These are phyloP conservation scores for Enteromius thamalakanensis DNA, from an alignment of 2,797 vertebrate species.

Conservation along the genomic window DNA sequence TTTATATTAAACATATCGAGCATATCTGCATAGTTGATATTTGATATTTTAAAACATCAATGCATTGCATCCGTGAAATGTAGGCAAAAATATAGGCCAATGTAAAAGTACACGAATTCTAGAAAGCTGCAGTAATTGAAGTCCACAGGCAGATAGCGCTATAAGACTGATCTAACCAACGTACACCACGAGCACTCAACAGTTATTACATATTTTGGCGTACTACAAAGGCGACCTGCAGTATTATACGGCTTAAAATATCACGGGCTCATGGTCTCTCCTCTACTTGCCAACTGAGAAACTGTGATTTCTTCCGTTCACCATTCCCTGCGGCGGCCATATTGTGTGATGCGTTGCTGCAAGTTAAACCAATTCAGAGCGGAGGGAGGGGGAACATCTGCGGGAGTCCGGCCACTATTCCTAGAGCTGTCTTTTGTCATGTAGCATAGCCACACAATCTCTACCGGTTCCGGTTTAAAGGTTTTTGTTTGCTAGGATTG, in stretches of 20 bases:
- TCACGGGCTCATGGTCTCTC: neutral
- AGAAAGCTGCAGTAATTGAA: conserved; percentile 4
- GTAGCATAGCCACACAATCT: conserved; percentile 64
- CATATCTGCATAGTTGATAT: neutral
- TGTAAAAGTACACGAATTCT: neutral
- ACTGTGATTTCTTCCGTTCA: conserved; percentile 1
- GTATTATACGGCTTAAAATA: neutral
- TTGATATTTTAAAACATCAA: neutral
- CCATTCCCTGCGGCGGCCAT: conserved; percentile 57
- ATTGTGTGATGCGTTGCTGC: conserved; percentile 53
- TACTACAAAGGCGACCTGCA: neutral
- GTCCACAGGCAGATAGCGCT: conserved; percentile 38
- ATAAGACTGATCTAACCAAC: conserved; percentile 1
- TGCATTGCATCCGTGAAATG: neutral
- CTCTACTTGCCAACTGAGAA: neutral
- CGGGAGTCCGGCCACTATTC: conserved; percentile 65
- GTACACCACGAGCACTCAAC: neutral
- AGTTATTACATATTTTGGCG: neutral
- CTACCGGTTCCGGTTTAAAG: conserved; percentile 66
- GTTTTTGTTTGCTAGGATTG: conserved; percentile 55
- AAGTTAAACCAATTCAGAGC: conserved; percentile 49
- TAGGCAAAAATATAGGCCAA: too few species aligned
- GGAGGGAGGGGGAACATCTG: conserved; percentile 54
- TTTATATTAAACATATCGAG: neutral
- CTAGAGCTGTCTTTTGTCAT: conserved; percentile 77